Evolutionary conservation across 2,113 vertebrate species (phyloP).

Genomic region (Galbula dea): DNA sequence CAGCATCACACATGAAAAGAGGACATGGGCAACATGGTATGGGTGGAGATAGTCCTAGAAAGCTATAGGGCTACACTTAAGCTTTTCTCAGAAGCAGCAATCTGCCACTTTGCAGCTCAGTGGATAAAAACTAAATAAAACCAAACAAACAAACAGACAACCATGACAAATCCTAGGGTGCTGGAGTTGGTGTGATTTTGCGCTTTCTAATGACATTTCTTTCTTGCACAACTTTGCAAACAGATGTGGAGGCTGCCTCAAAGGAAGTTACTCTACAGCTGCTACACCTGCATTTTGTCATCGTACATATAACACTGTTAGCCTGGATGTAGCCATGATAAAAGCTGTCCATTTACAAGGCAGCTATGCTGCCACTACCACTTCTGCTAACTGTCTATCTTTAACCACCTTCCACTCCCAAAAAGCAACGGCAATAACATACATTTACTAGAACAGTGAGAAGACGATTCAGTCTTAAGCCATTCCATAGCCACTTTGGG

Average conservation of each 20-base stretch:
- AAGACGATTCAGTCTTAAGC: not conserved
- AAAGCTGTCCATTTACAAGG: not conserved
- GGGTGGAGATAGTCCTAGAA: too few species aligned
- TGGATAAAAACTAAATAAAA: not conserved
- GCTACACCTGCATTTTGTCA: not conserved
- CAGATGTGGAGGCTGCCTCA: not conserved
- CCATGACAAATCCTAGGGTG: too few species aligned
- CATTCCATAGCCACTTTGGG: not conserved
- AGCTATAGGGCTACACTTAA: too few species aligned
- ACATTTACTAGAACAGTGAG: not conserved
- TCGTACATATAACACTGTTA: not conserved
- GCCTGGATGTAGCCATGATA: too few species aligned
- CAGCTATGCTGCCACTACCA: not conserved
- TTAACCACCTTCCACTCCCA: not conserved
- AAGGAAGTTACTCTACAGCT: not conserved
- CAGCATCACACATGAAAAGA: too few species aligned
- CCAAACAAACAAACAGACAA: too few species aligned
- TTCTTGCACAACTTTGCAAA: not conserved
- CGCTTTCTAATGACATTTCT: not conserved
- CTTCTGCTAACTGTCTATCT: not conserved
- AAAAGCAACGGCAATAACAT: not conserved
- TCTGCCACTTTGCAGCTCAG: not conserved
- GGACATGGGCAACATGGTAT: too few species aligned
- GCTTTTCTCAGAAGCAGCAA: too few species aligned
- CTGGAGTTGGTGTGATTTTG: not conserved